A percentile compares a stretch with the other conserved stretches of the same genome.
These are phyloP conservation scores for Eristalis tenax DNA, from an alignment of 2,888 invertebrate genomes.

Conservation along the genomic window DNA sequence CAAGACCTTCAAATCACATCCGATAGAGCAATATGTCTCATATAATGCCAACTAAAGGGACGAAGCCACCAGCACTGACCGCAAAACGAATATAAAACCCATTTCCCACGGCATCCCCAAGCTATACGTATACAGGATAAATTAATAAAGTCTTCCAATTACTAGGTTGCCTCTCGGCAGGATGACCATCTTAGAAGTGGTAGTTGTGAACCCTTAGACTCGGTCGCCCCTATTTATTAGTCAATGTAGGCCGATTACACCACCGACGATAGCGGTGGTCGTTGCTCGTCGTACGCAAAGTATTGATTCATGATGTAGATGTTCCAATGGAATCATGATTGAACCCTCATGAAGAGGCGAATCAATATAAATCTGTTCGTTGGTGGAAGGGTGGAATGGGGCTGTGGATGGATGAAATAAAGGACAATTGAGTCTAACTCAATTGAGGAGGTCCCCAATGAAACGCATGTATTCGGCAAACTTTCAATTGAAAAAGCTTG, in stretches of 20 bases:
- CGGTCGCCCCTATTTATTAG: slow-evolving; percentile 41
- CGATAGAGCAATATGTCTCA: slow-evolving; percentile 42
- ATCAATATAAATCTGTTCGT: slow-evolving; percentile 51
- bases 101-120: slow-evolving; percentile 8
- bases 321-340: slow-evolving; percentile 58
- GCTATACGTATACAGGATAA: slow-evolving; percentile 47
- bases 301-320: slow-evolving; percentile 67
- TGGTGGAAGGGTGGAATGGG: neutral
- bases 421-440: slow-evolving; percentile 48
- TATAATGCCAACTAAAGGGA: slow-evolving; percentile 26
- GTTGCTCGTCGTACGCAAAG: slow-evolving; percentile 27
- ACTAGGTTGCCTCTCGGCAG: slow-evolving; percentile 48
- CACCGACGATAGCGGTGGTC: slow-evolving; percentile 4
- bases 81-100: slow-evolving; percentile 14
- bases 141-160: slow-evolving; percentile 68
- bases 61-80: slow-evolving; percentile 21
- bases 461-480: slow-evolving; percentile 34
- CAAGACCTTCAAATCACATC: slow-evolving; percentile 39
- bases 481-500: slow-evolving; percentile 42
- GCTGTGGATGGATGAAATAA: neutral
- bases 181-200: slow-evolving; percentile 43
- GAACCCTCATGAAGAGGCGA: slow-evolving; percentile 47
- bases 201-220: slow-evolving; percentile 14
- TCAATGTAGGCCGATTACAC: slow-evolving; percentile 31
- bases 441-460: slow-evolving; percentile 37